These are phyloP conservation scores for Adrianichthys oophorus DNA, from an alignment of 2,797 vertebrate species.

Conservation along the genomic window DNA sequence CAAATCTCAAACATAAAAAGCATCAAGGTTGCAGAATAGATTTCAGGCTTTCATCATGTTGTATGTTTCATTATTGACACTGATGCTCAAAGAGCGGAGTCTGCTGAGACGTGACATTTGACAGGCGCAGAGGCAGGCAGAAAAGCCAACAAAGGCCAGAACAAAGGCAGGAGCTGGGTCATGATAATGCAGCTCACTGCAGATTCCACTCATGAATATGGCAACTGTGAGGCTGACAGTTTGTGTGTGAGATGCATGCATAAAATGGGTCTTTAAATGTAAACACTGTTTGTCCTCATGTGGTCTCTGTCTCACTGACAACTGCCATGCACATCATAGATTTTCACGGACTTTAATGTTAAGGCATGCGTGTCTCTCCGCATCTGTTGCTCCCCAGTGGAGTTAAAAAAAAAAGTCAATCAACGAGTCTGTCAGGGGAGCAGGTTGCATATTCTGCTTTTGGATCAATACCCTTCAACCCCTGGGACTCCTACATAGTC, in stretches of 20 bases:
- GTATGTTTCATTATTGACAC: constrained; percentile 77
- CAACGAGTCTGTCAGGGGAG: constrained; percentile 66
- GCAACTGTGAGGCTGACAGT: constrained; percentile 48
- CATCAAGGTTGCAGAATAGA: constrained; percentile 46
- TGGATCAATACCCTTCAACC: constrained; percentile 68
- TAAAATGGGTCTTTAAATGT: constrained; percentile 19
- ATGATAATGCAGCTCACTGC: constrained; percentile 59
- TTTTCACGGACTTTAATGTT: constrained; percentile 29
- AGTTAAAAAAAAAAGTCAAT: constrained; percentile 73
- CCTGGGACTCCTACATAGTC: constrained; percentile 60
- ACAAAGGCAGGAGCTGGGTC: constrained; percentile 65
- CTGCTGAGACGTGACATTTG: constrained; percentile 82
- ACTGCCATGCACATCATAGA: constrained; percentile 18
- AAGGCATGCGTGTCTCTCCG: constrained; percentile 62
- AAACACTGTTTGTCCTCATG: constrained; percentile 14
- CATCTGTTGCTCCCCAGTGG: constrained; percentile 43
- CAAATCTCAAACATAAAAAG: constrained; percentile 31
- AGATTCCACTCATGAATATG: constrained; percentile 73
- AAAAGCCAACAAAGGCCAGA: constrained; percentile 77
- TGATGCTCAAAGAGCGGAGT: constrained; percentile 73
- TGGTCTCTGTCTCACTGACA: constrained; percentile 18
- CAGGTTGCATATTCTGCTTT: constrained; percentile 49
- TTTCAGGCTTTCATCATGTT: constrained; percentile 54
- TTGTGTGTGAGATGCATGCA: constrained; percentile 32
- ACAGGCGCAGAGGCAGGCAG: constrained; percentile 47